phyloP scores from a whole-genome alignment of 2,797 vertebrate species.

The Micromesistius poutassou region DNA sequence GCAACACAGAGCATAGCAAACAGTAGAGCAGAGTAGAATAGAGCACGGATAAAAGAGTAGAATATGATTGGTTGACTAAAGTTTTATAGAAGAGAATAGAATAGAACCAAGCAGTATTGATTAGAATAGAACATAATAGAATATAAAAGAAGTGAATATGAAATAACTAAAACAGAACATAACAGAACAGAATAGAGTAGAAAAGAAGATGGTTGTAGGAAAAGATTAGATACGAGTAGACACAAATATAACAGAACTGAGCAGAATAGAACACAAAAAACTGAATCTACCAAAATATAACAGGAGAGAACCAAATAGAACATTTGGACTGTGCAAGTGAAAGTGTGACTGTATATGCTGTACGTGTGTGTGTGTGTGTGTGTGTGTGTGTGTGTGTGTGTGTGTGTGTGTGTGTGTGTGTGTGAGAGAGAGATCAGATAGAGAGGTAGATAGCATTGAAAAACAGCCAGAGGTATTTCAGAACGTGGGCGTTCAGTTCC shows the following conservation, averaged over 20 bases:
- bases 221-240: neutral
- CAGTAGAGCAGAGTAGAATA: too few relatives aligned
- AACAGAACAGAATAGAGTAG: conserved; percentile 10
- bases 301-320: too few relatives aligned
- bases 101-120: conserved; percentile 12
- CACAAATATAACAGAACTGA: too few relatives aligned
- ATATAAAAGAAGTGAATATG: neutral
- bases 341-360: too few relatives aligned
- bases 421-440: too few relatives aligned
- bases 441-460: too few relatives aligned
- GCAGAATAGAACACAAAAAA: too few relatives aligned
- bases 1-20: conserved; percentile 20
- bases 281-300: too few relatives aligned
- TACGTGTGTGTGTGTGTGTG: too few relatives aligned
- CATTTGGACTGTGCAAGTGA: too few relatives aligned
- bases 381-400: too few relatives aligned
- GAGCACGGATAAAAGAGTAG: neutral
- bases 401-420: too few relatives aligned
- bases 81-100: conserved; percentile 11
- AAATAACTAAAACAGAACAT: neutral
- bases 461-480: neutral
- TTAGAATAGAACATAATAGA: neutral
- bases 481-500: conserved; percentile 34
- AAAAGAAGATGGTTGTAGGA: neutral
- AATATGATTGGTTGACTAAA: neutral